A percentile compares a stretch with the other conserved stretches of the same genome.
Evolutionary conservation across 2,888 invertebrate species (phyloP).

Genomic region (Stramonita haemastoma): DNA sequence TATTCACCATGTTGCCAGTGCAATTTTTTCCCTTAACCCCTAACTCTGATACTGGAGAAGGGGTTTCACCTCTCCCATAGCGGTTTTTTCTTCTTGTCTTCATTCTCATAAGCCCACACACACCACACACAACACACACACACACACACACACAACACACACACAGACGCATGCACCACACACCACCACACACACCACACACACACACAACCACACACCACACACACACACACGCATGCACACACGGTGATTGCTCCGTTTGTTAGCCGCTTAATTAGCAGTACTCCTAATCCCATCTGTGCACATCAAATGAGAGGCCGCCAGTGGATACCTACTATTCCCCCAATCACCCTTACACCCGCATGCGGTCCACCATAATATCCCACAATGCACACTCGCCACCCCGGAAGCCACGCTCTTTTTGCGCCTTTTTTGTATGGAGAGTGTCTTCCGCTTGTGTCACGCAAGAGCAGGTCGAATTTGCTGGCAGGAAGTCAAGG

Average conservation of each 20-base stretch:
- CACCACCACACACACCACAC: no score
- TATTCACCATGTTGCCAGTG: background rate
- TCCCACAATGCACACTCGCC: background rate
- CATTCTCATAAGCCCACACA: background rate
- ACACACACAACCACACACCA: no score
- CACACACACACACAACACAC: no score
- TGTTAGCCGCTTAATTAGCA: background rate
- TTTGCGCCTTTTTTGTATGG: background rate
- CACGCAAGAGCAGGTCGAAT: constrained; percentile 6
- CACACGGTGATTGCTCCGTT: background rate
- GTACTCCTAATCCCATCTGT: background rate
- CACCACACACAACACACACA: no score
- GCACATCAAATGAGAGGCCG: constrained; percentile 3
- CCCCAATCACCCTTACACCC: background rate
- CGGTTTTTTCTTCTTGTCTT: background rate
- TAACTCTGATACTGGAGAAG: background rate
- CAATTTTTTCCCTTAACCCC: background rate
- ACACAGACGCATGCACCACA: no score
- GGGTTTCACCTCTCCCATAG: background rate
- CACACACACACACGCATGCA: constrained; percentile 13
- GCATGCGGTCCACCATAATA: background rate
- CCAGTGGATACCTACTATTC: background rate
- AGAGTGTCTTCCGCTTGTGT: background rate
- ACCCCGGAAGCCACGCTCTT: background rate
- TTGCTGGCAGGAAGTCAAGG: background rate